Percentiles rank a stretch among this genome's conserved stretches.
Evolutionary conservation across 2,888 invertebrate genomes (phyloP).

Genomic region (Xylocampa areola): DNA sequence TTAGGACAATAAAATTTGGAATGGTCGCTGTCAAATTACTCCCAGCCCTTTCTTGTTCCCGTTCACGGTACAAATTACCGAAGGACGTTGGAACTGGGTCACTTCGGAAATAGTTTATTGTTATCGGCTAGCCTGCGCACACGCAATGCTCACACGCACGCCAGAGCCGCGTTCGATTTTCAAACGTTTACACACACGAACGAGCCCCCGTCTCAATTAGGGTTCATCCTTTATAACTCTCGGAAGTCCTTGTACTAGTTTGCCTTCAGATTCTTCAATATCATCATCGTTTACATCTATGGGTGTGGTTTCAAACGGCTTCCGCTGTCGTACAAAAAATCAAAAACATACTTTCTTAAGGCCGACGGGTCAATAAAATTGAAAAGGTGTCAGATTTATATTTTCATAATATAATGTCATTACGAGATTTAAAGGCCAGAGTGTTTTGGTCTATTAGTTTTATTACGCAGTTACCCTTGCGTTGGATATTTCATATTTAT

Average conservation of each 20-base stretch:
- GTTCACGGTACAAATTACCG: slow-evolving; percentile 87
- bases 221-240: slow-evolving; percentile 81
- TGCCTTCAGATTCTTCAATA: slow-evolving; percentile 78
- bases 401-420: slow-evolving; percentile 81
- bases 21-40: slow-evolving; percentile 79
- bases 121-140: slow-evolving; percentile 88
- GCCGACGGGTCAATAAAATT: slow-evolving; percentile 84
- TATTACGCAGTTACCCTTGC: slow-evolving; percentile 87
- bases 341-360: slow-evolving; percentile 80
- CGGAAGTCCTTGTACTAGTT: slow-evolving; percentile 79
- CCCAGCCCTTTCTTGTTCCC: slow-evolving; percentile 89
- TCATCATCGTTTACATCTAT: slow-evolving; percentile 60
- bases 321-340: slow-evolving; percentile 82
- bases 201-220: slow-evolving; percentile 76
- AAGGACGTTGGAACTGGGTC: slow-evolving; percentile 89
- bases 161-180: slow-evolving; percentile 75
- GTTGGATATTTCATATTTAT: slow-evolving; percentile 72
- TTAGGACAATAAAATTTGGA: slow-evolving; percentile 75
- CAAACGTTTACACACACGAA: slow-evolving; percentile 83
- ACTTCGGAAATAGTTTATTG: slow-evolving; percentile 90
- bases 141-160: slow-evolving; percentile 83
- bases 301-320: slow-evolving; percentile 73
- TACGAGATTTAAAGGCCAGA: slow-evolving; percentile 79
- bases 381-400: slow-evolving; percentile 79
- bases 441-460: slow-evolving; percentile 82